Percentiles rank a stretch among this genome's conserved stretches.
phyloP scores from a whole-genome alignment of 2,113 vertebrate genomes.

The Suricata suricatta region DNA sequence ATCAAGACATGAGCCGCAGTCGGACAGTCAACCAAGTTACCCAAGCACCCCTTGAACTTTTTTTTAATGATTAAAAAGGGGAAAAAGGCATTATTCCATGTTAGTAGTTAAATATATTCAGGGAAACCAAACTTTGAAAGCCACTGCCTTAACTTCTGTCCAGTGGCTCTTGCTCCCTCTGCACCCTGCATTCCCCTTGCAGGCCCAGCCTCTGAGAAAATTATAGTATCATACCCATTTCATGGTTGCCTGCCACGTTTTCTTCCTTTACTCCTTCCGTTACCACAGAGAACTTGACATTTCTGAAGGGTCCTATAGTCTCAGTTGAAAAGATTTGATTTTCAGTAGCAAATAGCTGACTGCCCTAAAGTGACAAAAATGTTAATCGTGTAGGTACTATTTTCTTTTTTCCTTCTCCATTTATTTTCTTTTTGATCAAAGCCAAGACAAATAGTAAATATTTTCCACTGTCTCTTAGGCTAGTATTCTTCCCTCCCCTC shows the following conservation, averaged over 20 bases:
- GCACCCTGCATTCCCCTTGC: background rate
- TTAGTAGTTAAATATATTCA: background rate
- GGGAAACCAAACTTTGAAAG: background rate
- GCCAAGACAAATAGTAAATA: background rate
- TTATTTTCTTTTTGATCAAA: conserved; percentile 25
- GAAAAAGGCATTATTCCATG: background rate
- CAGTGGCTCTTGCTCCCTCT: background rate
- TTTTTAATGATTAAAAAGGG: too few relatives aligned
- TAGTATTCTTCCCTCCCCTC: background rate
- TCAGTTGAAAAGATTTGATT: background rate
- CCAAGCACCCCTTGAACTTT: too few relatives aligned
- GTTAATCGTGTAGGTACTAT: background rate
- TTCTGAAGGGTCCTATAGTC: background rate
- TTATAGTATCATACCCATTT: background rate
- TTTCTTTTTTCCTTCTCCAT: background rate
- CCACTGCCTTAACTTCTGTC: background rate
- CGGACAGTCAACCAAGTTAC: too few relatives aligned
- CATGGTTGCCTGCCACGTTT: background rate
- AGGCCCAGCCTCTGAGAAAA: background rate
- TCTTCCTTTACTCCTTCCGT: background rate
- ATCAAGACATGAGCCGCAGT: too few relatives aligned
- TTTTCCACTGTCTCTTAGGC: background rate
- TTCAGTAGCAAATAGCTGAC: background rate
- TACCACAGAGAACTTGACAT: background rate
- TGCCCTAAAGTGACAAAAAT: background rate